These are phyloP conservation scores for Xiphophorus birchmanni DNA, from an alignment of 2,797 vertebrate genomes.

Conservation along the genomic window DNA sequence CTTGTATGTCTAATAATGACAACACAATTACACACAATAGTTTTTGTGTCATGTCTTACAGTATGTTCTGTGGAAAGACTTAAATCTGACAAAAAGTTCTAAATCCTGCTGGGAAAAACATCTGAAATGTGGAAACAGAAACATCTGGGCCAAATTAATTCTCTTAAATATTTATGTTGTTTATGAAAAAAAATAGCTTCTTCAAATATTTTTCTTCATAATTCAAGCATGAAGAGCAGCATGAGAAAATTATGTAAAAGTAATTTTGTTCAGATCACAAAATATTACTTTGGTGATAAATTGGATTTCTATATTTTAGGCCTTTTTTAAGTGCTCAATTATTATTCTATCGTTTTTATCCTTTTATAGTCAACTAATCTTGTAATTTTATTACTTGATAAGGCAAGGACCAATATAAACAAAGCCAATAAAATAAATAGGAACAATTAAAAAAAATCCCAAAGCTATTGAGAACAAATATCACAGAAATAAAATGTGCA, in stretches of 20 bases:
- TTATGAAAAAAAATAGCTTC: neutral
- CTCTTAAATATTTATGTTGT: neutral
- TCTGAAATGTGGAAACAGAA: neutral
- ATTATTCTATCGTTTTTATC: neutral
- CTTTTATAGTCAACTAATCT: neutral
- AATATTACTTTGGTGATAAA: neutral
- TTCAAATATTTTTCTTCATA: neutral
- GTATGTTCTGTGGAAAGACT: neutral
- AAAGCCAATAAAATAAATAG: conserved; percentile 3
- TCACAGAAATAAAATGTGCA: neutral
- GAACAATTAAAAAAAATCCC: neutral
- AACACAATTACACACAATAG: neutral
- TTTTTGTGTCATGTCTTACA: neutral
- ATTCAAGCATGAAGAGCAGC: neutral
- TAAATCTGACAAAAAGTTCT: neutral
- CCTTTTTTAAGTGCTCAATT: neutral
- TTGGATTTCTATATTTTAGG: neutral
- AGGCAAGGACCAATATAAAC: neutral
- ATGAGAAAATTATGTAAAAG: neutral
- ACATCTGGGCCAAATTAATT: neutral
- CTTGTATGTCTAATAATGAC: neutral
- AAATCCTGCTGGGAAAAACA: neutral
- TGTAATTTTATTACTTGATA: neutral
- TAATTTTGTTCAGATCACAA: neutral
- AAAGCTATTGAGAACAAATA: neutral